Conservation (phyloP, 2,888 invertebrate species). For the Molanna angustata region DNA sequence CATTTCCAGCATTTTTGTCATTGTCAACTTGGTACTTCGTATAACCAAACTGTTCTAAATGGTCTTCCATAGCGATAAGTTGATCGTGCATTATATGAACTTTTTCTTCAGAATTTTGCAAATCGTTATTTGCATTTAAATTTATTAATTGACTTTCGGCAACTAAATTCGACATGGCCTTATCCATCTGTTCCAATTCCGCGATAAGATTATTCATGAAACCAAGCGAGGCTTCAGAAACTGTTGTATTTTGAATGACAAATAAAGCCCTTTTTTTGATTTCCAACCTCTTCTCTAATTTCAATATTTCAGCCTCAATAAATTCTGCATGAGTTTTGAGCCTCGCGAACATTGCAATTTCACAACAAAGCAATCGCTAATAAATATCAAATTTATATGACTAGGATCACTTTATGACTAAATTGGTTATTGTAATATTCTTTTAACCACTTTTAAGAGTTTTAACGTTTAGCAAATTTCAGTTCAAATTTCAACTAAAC, state of each 20-base stretch:
- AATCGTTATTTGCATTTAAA: slow-evolving; percentile 7
- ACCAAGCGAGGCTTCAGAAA: slow-evolving; percentile 9
- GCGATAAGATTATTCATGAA: slow-evolving; percentile 12
- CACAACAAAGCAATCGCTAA: no score
- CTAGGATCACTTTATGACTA: no score
- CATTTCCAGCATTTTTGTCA: no score
- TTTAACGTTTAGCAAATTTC: no score
- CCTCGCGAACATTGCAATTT: slow-evolving; percentile 18
- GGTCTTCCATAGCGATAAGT: slow-evolving; percentile 11
- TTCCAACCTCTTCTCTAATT: slow-evolving; percentile 13
- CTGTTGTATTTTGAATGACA: slow-evolving; percentile 8
- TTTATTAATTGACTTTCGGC: slow-evolving; percentile 5
- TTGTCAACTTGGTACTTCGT: slow-evolving; percentile 4
- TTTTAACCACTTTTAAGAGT: no score
- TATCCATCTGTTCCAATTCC: slow-evolving; percentile 15
- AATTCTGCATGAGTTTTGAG: slow-evolving; percentile 15
- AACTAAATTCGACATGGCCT: background rate
- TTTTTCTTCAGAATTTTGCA: slow-evolving; percentile 3
- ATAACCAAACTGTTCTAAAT: slow-evolving; percentile 16
- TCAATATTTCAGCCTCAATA: slow-evolving; percentile 13
- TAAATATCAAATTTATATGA: no score
- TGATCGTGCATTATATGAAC: slow-evolving; percentile 7
- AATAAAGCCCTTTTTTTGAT: slow-evolving; percentile 13
- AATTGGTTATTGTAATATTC: no score
- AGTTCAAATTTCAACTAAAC: no score